Percentiles rank a stretch among this genome's conserved stretches.
phyloP scores from a whole-genome alignment of 2,888 invertebrate genomes.

The Euplexia lucipara region DNA sequence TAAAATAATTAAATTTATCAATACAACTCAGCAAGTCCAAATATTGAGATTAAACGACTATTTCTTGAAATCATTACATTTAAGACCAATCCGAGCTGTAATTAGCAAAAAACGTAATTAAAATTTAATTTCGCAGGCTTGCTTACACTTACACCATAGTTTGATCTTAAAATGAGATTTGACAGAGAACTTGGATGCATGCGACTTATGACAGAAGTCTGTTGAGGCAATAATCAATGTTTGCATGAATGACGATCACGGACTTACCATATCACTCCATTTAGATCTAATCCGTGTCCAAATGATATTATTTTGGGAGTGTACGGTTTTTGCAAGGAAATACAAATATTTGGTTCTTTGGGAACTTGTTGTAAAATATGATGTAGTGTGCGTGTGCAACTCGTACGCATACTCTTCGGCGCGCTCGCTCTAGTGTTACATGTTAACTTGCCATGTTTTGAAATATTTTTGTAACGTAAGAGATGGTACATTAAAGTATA shows the following conservation, averaged over 20 bases:
- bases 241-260: slow-evolving; percentile 28
- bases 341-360: slow-evolving; percentile 14
- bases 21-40: no score
- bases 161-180: not conserved
- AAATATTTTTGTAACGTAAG: slow-evolving; percentile 70
- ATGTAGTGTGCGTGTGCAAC: slow-evolving; percentile 22
- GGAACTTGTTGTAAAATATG: slow-evolving; percentile 32
- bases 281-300: slow-evolving; percentile 19
- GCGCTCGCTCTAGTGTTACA: slow-evolving; percentile 54
- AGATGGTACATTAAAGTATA: slow-evolving; percentile 71
- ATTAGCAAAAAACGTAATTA: no score
- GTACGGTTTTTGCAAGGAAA: slow-evolving; percentile 20
- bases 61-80: no score
- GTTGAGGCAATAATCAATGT: slow-evolving; percentile 24
- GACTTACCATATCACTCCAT: slow-evolving; percentile 34
- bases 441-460: slow-evolving; percentile 74
- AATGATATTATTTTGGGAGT: slow-evolving; percentile 34
- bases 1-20: no score
- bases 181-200: slow-evolving; percentile 4
- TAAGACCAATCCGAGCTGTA: no score
- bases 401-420: slow-evolving; percentile 22
- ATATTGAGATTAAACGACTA: no score
- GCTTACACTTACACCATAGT: no score
- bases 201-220: not conserved
- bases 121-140: no score